Base-by-base conservation (phyloP, 2,797 vertebrate species). In the Falco naumanni region DNA sequence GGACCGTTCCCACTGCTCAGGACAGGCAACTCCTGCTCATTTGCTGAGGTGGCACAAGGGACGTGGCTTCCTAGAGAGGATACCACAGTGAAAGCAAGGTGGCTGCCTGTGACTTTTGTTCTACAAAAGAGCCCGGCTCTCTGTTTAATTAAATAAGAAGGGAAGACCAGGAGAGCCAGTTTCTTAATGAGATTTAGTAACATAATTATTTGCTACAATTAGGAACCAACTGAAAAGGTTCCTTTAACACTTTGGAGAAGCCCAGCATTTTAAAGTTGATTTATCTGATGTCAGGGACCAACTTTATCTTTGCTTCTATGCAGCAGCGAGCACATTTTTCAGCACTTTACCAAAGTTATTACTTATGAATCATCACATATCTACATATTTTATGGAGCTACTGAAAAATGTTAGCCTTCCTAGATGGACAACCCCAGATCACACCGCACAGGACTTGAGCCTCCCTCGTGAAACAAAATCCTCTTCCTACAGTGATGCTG, bases 121-220 rank as follows among this genome's bases (percentile, higher is more conserved):
- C 50, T n/a, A 64, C 69, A 57, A 19, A 43, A 68, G 19, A 51
- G 31, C 25, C 24, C n/a, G 45, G 5, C 24, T 84, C 34, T 45
- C 14, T 29, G 12, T 31, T 66, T 83, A 92, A 92, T 93, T 96
- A 92, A 88, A 57, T 82, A 29, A 92, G 29, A 65, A 71, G 48
- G 65, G 28, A 76, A 81, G 66, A 86, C 48, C n/a, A 86, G 72
- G 34, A 95, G 50, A 95, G 70, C 51, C 83, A 93, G 76, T 63
- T 96, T 77, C 95, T 90, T 94, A 75, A 84, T 75, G 54, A 77
- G 59, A 60, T 86, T 96, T 75, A 60, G 59, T 77, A 92, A 68
- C 47, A 11, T 5, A 68, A 75, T 85, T 88, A 66, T 90, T 96
- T 56, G 66, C 33, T 76, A 41, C 91, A 90, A 61, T 87, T 91